phyloP scores from a whole-genome alignment of 35 echinoderm and acorn worm species.

The Heliocidaris tuberculata region DNA sequence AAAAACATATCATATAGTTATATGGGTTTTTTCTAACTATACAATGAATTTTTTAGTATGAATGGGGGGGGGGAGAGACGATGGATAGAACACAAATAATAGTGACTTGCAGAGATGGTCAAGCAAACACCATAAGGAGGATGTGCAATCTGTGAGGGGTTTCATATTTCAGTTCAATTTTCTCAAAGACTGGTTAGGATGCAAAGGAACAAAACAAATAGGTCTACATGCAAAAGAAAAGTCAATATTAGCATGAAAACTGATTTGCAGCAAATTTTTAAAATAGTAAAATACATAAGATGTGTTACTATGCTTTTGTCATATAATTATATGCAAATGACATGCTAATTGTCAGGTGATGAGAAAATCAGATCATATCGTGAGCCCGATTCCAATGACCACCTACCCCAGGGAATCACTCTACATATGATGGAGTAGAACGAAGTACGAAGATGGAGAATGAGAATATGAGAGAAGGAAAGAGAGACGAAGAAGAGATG shows the following conservation, averaged over 20 bases:
- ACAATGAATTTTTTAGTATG: too few relatives aligned
- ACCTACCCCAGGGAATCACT: background rate
- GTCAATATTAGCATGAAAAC: background rate
- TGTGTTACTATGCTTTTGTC: background rate
- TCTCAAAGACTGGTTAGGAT: background rate
- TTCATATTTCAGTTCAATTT: background rate
- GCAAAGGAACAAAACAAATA: background rate
- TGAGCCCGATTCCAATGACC: background rate
- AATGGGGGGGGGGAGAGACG: too few relatives aligned
- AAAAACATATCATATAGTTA: too few relatives aligned
- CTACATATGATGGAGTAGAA: background rate
- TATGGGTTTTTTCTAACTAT: too few relatives aligned
- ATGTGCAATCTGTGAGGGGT: background rate
- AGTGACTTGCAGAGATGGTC: background rate
- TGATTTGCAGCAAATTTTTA: background rate
- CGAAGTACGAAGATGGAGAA: background rate
- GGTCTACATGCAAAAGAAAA: background rate
- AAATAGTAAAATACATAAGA: background rate
- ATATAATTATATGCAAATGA: too few relatives aligned
- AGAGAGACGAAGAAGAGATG: background rate
- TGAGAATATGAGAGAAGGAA: background rate
- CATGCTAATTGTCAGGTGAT: background rate
- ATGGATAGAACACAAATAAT: background rate
- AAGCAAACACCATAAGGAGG: background rate
- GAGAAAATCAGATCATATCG: background rate